Conservation (phyloP, 2,113 vertebrate species). For the Pollachius pollachius region DNA sequence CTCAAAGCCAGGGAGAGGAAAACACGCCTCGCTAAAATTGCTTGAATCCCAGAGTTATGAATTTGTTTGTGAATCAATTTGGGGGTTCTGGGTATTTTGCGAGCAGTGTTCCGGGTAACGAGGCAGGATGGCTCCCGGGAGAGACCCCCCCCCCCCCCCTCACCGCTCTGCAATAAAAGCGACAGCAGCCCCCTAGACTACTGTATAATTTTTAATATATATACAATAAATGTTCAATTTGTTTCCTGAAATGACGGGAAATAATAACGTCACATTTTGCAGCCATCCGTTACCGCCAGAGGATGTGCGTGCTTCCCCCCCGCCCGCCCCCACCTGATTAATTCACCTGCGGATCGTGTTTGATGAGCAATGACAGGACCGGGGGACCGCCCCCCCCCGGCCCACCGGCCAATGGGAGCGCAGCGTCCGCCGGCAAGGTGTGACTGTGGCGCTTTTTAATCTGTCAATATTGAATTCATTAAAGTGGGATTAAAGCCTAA, state of each 20-base stretch:
- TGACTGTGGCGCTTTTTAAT: constrained; percentile 66
- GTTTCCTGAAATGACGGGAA: constrained; percentile 99
- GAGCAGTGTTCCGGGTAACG: constrained; percentile 81
- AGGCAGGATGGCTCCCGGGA: constrained; percentile 83
- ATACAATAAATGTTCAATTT: constrained; percentile 99
- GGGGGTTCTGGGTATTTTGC: constrained; percentile 81
- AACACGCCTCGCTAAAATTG: constrained; percentile 55
- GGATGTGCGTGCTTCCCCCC: constrained; percentile 84
- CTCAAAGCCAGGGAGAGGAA: constrained; percentile 31
- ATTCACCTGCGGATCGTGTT: constrained; percentile 92
- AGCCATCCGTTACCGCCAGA: constrained; percentile 96
- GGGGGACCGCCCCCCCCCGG: too few species aligned
- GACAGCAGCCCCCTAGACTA: constrained; percentile 86
- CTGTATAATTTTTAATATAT: constrained; percentile 99
- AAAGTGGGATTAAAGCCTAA: neutral
- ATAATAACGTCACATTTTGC: constrained; percentile 98
- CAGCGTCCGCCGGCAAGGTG: too few species aligned
- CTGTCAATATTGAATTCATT: constrained; percentile 27
- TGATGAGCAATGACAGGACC: constrained; percentile 95
- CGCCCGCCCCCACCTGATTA: constrained; percentile 86
- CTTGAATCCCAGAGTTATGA: constrained; percentile 72
- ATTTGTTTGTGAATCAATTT: constrained; percentile 87
- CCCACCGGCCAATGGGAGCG: too few species aligned
- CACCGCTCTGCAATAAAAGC: constrained; percentile 94
- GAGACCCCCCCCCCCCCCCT: constrained; percentile 82